Evolutionary conservation across 2,797 vertebrate genomes (phyloP).

Genomic region (Coranthus polyacanthus): DNA sequence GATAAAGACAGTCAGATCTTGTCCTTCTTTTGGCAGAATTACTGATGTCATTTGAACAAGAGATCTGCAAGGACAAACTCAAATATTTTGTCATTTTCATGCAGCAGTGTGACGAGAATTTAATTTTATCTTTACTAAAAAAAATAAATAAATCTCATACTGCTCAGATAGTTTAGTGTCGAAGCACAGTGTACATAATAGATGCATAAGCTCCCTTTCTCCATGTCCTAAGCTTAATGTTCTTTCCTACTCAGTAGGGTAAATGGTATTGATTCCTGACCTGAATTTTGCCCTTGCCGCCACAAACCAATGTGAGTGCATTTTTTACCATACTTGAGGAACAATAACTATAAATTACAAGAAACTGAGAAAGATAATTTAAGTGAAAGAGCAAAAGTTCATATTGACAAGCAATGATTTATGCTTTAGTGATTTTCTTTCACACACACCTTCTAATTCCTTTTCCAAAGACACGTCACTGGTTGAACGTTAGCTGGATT

Average conservation of each 20-base stretch:
- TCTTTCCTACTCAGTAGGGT: conserved; percentile 48
- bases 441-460: neutral
- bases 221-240: conserved; percentile 39
- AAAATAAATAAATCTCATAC: neutral
- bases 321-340: conserved; percentile 26
- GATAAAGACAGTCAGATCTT: conserved; percentile 14
- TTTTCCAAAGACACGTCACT: conserved; percentile 7
- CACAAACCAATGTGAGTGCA: conserved; percentile 41
- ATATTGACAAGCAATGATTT: neutral
- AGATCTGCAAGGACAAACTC: no score
- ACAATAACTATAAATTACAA: conserved; percentile 32
- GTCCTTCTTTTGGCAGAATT: neutral
- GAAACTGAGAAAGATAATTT: conserved; percentile 22
- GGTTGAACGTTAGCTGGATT: no score
- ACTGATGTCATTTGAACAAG: conserved; percentile 16
- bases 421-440: conserved; percentile 2
- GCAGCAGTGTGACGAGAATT: neutral
- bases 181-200: conserved; percentile 7
- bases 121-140: neutral
- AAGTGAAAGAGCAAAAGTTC: conserved; percentile 14
- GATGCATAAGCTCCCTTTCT: conserved; percentile 30
- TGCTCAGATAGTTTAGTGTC: conserved; percentile 3
- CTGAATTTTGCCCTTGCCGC: conserved; percentile 56
- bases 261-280: conserved; percentile 76
- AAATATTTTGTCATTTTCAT: conserved; percentile 8